A percentile compares a stretch with the other conserved stretches of the same genome.
Evolutionary conservation across 2,113 vertebrate genomes (phyloP).

Genomic region (Galemys pyrenaicus): DNA sequence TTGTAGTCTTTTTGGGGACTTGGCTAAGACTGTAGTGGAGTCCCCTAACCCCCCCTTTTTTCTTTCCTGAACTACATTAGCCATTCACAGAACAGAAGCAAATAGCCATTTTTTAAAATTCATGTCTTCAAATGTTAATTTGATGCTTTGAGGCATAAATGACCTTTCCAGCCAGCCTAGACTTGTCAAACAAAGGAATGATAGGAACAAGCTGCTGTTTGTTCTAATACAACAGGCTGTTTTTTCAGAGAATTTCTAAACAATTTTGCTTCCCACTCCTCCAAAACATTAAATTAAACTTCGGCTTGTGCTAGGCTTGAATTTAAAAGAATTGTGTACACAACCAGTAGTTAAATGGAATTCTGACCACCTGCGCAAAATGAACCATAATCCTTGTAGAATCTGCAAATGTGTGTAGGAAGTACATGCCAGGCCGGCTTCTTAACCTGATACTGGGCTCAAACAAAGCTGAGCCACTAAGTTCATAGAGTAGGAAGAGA

Average conservation of each 20-base stretch:
- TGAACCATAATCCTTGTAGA: not conserved
- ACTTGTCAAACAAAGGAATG: slow-evolving; percentile 85
- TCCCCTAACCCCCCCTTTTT: slow-evolving; percentile 31
- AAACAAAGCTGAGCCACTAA: not conserved
- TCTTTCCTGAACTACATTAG: slow-evolving; percentile 68
- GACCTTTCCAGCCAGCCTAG: slow-evolving; percentile 85
- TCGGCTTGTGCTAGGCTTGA: slow-evolving; percentile 67
- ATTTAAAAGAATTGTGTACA: slow-evolving; percentile 55
- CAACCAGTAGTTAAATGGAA: slow-evolving; percentile 57
- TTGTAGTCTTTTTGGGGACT: slow-evolving; percentile 35
- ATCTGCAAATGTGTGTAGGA: not conserved
- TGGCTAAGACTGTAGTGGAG: not conserved
- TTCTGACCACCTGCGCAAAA: slow-evolving; percentile 64
- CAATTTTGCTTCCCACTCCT: slow-evolving; percentile 78
- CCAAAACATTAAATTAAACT: slow-evolving; percentile 79
- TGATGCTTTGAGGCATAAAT: slow-evolving; percentile 87
- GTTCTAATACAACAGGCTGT: slow-evolving; percentile 83
- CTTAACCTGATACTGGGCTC: not conserved
- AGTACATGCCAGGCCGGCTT: not conserved
- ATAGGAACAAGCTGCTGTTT: slow-evolving; percentile 84
- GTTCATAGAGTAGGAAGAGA: not conserved
- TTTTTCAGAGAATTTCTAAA: slow-evolving; percentile 84
- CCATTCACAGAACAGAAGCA: slow-evolving; percentile 82
- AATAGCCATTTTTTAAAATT: slow-evolving; percentile 86
- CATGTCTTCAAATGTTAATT: slow-evolving; percentile 87